These are phyloP conservation scores for Heliconius himera DNA, from an alignment of 1,140 invertebrate species.

Conservation along the genomic window DNA sequence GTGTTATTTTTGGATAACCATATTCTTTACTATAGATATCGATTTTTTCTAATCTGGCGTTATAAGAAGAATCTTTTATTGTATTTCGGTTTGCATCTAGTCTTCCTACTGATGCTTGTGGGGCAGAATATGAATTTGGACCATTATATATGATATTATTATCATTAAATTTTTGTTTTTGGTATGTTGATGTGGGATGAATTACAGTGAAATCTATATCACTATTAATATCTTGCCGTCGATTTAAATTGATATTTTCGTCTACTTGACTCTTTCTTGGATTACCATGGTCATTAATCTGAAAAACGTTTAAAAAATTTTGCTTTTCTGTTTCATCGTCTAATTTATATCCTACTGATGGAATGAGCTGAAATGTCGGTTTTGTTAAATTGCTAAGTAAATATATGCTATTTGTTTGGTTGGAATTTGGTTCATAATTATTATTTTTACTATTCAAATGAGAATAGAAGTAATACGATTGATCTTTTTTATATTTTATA, in stretches of 20 bases:
- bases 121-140: constrained; percentile 69
- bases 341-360: constrained; percentile 65
- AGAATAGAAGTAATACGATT: constrained; percentile 67
- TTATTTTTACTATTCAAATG: constrained; percentile 50
- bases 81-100: constrained; percentile 43
- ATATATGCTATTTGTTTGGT: neutral
- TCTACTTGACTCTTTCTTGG: constrained; percentile 40
- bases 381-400: constrained; percentile 41
- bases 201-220: constrained; percentile 55
- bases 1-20: constrained; percentile 54
- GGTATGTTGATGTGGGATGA: constrained; percentile 46
- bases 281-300: constrained; percentile 56
- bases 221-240: constrained; percentile 43
- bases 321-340: constrained; percentile 62
- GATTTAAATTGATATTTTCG: constrained; percentile 38
- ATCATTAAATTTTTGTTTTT: constrained; percentile 43
- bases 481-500: constrained; percentile 70
- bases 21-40: constrained; percentile 47
- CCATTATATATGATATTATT: constrained; percentile 58
- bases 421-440: constrained; percentile 18
- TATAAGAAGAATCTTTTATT: constrained; percentile 46
- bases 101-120: constrained; percentile 63
- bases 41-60: constrained; percentile 62
- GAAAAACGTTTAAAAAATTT: constrained; percentile 55
- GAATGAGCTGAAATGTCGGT: constrained; percentile 60